phyloP scores from a whole-genome alignment of 1,140 invertebrate species.

The Drosophila equinoxialis region DNA sequence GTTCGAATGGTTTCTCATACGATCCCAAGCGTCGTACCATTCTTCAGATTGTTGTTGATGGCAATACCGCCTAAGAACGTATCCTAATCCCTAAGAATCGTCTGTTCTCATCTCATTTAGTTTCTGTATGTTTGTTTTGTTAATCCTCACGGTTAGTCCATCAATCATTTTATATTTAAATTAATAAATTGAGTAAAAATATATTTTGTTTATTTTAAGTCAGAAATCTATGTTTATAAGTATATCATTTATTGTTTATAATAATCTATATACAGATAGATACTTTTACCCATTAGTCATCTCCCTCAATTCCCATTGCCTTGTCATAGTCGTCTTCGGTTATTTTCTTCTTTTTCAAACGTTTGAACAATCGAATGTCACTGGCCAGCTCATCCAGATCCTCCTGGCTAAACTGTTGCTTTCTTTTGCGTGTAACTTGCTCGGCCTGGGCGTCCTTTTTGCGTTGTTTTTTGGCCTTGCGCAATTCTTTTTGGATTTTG shows the following conservation, averaged over 20 bases:
- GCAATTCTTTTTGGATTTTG: constrained; percentile 85
- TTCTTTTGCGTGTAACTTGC: constrained; percentile 84
- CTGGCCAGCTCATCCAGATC: constrained; percentile 93
- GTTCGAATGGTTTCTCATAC: constrained; percentile 94
- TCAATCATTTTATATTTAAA: constrained; percentile 19
- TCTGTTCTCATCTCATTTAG: constrained; percentile 50
- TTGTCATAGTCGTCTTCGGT: constrained; percentile 86
- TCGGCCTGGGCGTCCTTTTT: constrained; percentile 71
- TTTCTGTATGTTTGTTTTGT: constrained; percentile 41
- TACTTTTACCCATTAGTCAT: constrained; percentile 9
- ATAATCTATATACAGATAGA: too few species aligned
- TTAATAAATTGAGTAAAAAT: constrained; percentile 44
- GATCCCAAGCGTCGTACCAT: constrained; percentile 93
- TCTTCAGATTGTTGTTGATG: constrained; percentile 89
- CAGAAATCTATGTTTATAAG: constrained; percentile 15
- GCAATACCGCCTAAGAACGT: constrained; percentile 56
- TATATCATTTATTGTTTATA: constrained; percentile 5
- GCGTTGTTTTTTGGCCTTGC: constrained; percentile 85
- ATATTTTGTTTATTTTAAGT: too few species aligned
- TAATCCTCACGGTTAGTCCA: constrained; percentile 1
- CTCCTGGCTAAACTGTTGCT: constrained; percentile 86
- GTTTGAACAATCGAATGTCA: constrained; percentile 93
- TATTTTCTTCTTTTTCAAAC: constrained; percentile 93
- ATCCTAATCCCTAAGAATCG: background rate
- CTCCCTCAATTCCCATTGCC: constrained; percentile 84